Base-by-base conservation (phyloP, 2,797 vertebrate genomes). In the Staurois parvus region DNA sequence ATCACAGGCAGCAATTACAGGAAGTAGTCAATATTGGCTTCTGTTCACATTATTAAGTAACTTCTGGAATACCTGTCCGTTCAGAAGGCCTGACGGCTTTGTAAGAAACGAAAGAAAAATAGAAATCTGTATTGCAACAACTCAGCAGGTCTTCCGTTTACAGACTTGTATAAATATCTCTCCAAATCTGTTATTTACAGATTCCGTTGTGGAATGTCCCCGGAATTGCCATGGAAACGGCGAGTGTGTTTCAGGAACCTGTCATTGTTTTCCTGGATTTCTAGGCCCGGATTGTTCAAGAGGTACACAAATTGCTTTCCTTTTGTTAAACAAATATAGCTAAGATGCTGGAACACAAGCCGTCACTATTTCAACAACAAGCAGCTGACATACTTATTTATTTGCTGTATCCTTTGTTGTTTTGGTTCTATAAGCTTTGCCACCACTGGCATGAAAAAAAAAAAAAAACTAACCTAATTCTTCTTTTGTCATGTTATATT, bases 221-320 rank as follows among this genome's bases (percentile, higher is more conserved):
- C 95, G 97, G 88, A 99, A 98, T 94, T 99, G 98, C 89, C 97
- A 99, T 88, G 98, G 98, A 82, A 99, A 99, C 76, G 98, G 98
- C 29, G 98, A 99, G 91, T 99, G 98, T 83, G 95, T 98, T 88
- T 97, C 98, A 52, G 98, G 98, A 91, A 96, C 96, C 24, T 99
- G 98, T 89, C 98, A 97, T 92, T 99, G 98, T 94, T 99, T 99
- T 90, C 95, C 98, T 34, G 98, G 98, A 85, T 99, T 99, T 94
- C 96, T 99, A 79, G 98, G 98, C 87, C 97, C 97, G 0, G 97
- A 98, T 93, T 99, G 98, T 91, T 98, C 97, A 0, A 96, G 98
- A 98, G 98, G 98, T 99, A 96, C 90, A 90, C 59, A 21, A 89
- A 84, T 76, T 59, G 59, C 24, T 28, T 85, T 84, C 81, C 72